A percentile compares a stretch with the other conserved stretches of the same genome.
Conservation (phyloP, 2,888 invertebrate genomes). For the Epistrophe eligans region DNA sequence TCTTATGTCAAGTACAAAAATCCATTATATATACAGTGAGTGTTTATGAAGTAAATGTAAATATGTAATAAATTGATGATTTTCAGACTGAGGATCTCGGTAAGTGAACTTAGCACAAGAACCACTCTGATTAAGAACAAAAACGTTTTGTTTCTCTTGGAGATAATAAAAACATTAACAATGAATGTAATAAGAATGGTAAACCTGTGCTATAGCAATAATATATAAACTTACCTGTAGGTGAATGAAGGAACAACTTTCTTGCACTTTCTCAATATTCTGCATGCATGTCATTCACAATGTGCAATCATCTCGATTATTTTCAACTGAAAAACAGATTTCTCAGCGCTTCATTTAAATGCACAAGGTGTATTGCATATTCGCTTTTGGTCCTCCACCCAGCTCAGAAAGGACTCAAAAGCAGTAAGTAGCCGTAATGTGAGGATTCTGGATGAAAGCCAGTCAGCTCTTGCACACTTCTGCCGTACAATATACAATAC, state of each 20-base stretch:
- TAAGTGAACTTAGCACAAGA: too few species aligned
- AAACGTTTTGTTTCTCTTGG: too few species aligned
- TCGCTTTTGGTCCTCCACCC: slow-evolving; percentile 18
- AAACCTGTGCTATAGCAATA: background rate
- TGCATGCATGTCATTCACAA: slow-evolving; percentile 44
- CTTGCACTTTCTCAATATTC: slow-evolving; percentile 41
- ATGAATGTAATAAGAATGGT: too few species aligned
- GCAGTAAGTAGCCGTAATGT: background rate
- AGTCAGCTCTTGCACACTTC: slow-evolving; percentile 19
- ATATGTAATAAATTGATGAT: too few species aligned
- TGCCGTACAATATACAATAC: slow-evolving; percentile 31
- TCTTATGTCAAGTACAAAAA: too few species aligned
- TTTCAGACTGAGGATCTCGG: too few species aligned
- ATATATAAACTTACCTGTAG: too few species aligned
- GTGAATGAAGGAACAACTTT: slow-evolving; percentile 2
- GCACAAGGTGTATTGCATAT: slow-evolving; percentile 43
- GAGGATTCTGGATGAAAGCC: slow-evolving; percentile 14
- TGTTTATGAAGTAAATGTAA: too few species aligned
- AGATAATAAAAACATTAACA: too few species aligned
- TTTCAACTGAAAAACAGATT: slow-evolving; percentile 46
- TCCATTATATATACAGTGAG: too few species aligned
- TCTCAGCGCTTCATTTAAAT: slow-evolving; percentile 55
- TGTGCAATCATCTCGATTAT: slow-evolving; percentile 62
- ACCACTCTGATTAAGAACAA: too few species aligned
- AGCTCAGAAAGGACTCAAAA: background rate